Evolutionary conservation across 1,140 invertebrate species (phyloP).

Genomic region (Helicoverpa armigera): DNA sequence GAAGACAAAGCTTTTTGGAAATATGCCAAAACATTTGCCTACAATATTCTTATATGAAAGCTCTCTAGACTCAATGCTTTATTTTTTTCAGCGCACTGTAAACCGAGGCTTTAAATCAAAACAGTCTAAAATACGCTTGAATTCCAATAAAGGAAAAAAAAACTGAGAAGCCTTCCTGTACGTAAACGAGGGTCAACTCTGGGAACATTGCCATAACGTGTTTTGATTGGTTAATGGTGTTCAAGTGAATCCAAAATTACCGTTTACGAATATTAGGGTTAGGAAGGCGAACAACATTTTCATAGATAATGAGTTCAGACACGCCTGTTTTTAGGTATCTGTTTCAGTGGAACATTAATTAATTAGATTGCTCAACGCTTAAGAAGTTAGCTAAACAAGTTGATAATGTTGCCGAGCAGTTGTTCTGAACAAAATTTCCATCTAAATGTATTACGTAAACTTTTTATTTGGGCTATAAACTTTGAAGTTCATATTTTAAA

Average conservation of each 20-base stretch:
- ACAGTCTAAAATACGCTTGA: conserved; percentile 18
- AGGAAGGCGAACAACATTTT: conserved; percentile 19
- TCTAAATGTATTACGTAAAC: conserved; percentile 16
- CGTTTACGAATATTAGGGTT: conserved; percentile 47
- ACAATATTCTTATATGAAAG: conserved; percentile 32
- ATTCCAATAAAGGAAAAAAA: conserved; percentile 30
- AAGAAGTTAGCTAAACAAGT: conserved; percentile 33
- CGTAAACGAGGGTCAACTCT: conserved; percentile 28
- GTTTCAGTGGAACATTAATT: conserved; percentile 19
- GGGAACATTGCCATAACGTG: conserved; percentile 48
- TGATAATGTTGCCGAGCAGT: conserved; percentile 4
- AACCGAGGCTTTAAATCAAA: conserved; percentile 30
- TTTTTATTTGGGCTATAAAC: conserved; percentile 19
- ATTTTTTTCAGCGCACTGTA: conserved; percentile 17
- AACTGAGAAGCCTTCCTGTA: conserved; percentile 9
- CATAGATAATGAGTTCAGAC: conserved; percentile 38
- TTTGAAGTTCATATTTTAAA: background rate
- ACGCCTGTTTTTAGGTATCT: conserved; percentile 28
- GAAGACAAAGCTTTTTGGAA: conserved; percentile 42
- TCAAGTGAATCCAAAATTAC: conserved; percentile 33
- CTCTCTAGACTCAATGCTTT: conserved; percentile 8
- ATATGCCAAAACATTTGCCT: conserved; percentile 43
- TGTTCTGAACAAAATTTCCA: conserved; percentile 19
- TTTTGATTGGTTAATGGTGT: conserved; percentile 53
- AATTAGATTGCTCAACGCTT: conserved; percentile 39